Conservation (phyloP, 2,113 vertebrate species). For the Galeopterus variegatus region DNA sequence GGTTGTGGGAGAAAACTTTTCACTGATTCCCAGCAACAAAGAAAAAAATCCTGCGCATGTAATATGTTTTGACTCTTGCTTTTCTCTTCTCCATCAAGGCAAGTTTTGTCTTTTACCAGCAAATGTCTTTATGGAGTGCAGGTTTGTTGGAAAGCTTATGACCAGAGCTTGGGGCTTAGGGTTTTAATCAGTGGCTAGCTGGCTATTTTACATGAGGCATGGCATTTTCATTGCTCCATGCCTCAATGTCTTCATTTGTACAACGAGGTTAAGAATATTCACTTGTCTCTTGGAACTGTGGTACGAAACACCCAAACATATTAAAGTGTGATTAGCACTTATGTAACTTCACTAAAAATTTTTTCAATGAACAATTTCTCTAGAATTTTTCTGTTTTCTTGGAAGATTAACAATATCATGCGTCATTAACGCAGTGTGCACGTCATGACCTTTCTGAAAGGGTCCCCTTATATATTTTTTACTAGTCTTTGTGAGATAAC, state of each 20-base stretch:
- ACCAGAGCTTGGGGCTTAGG: background rate
- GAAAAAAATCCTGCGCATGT: background rate
- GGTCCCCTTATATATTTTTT: conserved; percentile 12
- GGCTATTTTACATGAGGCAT: conserved; percentile 56
- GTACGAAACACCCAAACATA: background rate
- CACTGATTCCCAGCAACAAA: background rate
- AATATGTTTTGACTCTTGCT: background rate
- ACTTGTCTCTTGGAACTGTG: conserved; percentile 61
- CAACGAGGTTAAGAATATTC: conserved; percentile 36
- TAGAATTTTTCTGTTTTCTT: background rate
- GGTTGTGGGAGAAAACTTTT: conserved; percentile 1
- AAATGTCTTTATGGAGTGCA: conserved; percentile 27
- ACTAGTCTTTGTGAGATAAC: background rate
- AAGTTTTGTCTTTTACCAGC: conserved; percentile 60
- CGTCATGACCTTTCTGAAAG: background rate
- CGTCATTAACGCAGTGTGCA: background rate
- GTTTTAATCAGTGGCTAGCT: conserved; percentile 68
- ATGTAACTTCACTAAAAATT: background rate
- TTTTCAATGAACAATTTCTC: conserved; percentile 17
- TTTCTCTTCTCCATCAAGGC: conserved; percentile 51
- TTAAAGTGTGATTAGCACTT: background rate
- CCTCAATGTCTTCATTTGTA: conserved; percentile 50
- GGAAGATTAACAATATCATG: background rate
- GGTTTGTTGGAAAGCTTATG: conserved; percentile 5
- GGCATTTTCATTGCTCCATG: conserved; percentile 41